Conservation (phyloP, 2,888 invertebrate genomes). For the Ochropacha duplaris region DNA sequence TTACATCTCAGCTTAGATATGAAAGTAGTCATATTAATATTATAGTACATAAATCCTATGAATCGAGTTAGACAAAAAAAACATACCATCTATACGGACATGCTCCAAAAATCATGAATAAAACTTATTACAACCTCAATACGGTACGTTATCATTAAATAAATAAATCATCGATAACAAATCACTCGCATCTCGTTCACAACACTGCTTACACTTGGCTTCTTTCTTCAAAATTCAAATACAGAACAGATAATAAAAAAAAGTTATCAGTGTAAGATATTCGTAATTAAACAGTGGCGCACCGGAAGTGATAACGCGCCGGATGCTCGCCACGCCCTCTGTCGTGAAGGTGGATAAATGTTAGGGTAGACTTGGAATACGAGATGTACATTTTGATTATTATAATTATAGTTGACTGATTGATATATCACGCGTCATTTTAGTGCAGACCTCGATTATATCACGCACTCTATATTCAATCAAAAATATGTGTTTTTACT, state of each 20-base stretch:
- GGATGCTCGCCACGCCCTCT: slow-evolving; percentile 50
- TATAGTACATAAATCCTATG: too few species aligned
- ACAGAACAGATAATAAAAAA: slow-evolving; percentile 29
- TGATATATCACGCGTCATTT: background rate
- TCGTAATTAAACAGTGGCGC: slow-evolving; percentile 53
- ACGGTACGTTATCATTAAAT: background rate
- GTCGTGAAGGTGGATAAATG: slow-evolving; percentile 4
- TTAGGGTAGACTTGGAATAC: background rate
- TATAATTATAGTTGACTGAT: background rate
- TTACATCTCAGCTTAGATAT: too few species aligned
- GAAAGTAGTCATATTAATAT: too few species aligned
- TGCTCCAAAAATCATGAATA: background rate
- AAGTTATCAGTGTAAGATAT: slow-evolving; percentile 41
- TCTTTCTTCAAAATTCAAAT: slow-evolving; percentile 20
- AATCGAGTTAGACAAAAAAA: background rate
- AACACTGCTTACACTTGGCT: slow-evolving; percentile 17
- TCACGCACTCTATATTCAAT: too few species aligned
- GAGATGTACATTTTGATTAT: background rate
- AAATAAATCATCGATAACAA: background rate
- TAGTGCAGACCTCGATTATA: background rate
- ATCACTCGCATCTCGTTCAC: slow-evolving; percentile 6
- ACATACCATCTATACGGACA: background rate
- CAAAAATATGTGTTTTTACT: too few species aligned
- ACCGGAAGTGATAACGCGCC: slow-evolving; percentile 54
- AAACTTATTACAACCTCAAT: background rate